Percentiles rank a stretch among this genome's conserved stretches.
Evolutionary conservation across 2,888 invertebrate species (phyloP).

Genomic region (Eupithecia pulchellata): DNA sequence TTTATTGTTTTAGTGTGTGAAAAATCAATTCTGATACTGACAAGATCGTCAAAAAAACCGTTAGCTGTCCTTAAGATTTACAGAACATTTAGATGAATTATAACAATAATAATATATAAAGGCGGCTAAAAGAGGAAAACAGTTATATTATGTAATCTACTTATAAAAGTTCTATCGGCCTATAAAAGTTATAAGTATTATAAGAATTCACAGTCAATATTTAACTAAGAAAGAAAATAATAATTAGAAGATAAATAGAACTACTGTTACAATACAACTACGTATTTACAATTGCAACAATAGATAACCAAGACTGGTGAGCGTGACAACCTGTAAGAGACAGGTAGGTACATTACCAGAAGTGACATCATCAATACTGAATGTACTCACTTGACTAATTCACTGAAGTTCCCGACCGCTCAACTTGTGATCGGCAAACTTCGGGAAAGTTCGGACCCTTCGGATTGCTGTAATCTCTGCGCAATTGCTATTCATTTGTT

Average conservation of each 20-base stretch:
- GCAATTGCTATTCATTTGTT: conserved; percentile 80
- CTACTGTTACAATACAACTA: too few species aligned
- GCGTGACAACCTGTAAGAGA: not conserved
- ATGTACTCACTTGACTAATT: conserved; percentile 40
- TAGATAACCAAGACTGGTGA: not conserved
- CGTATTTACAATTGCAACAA: not conserved
- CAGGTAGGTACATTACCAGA: too few species aligned
- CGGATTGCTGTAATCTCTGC: conserved; percentile 76
- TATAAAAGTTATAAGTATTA: too few species aligned
- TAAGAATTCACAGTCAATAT: too few species aligned
- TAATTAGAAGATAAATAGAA: too few species aligned
- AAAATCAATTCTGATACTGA: not conserved
- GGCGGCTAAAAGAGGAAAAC: not conserved
- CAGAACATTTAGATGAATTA: too few species aligned
- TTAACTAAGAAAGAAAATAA: too few species aligned
- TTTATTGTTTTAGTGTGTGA: not conserved
- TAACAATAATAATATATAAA: not conserved
- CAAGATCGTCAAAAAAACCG: not conserved
- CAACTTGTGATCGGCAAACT: conserved; percentile 58
- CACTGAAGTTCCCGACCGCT: conserved; percentile 27
- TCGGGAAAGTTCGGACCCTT: conserved; percentile 53
- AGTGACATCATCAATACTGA: conserved; percentile 28
- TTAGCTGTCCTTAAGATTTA: too few species aligned
- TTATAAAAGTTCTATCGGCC: too few species aligned
- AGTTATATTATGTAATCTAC: too few species aligned